These are phyloP conservation scores for Mobula birostris DNA, from an alignment of 2,113 vertebrate species.

Conservation along the genomic window DNA sequence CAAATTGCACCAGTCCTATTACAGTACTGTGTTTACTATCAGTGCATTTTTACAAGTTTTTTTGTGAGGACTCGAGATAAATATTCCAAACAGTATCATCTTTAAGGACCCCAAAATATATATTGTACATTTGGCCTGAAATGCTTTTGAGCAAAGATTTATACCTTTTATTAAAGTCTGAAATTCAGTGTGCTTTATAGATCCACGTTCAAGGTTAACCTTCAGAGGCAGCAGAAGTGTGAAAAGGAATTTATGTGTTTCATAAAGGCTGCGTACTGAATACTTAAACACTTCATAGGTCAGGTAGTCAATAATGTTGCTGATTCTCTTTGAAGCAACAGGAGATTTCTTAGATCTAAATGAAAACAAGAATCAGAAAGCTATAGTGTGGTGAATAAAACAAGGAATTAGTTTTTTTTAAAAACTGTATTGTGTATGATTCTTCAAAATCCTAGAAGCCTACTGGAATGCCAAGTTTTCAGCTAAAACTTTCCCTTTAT, in stretches of 20 bases:
- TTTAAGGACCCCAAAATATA: too few relatives aligned
- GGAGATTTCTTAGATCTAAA: slow-evolving; percentile 63
- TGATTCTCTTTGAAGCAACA: slow-evolving; percentile 59
- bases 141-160: too few relatives aligned
- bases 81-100: too few relatives aligned
- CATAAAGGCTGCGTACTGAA: slow-evolving; percentile 61
- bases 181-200: slow-evolving; percentile 57
- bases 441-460: neutral
- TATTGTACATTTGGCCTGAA: too few relatives aligned
- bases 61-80: too few relatives aligned
- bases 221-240: slow-evolving; percentile 61
- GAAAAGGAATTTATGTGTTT: slow-evolving; percentile 68
- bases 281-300: slow-evolving; percentile 57
- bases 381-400: neutral
- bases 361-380: neutral
- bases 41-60: too few relatives aligned
- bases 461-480: neutral
- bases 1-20: too few relatives aligned
- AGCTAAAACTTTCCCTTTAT: neutral
- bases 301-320: slow-evolving; percentile 62
- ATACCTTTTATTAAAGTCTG: slow-evolving; percentile 62
- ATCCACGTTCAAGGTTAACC: slow-evolving; percentile 60
- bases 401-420: neutral
- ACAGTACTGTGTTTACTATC: too few relatives aligned
- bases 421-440: neutral